Base-by-base conservation (phyloP, 2,113 vertebrate genomes). In the Tupaia chinensis region DNA sequence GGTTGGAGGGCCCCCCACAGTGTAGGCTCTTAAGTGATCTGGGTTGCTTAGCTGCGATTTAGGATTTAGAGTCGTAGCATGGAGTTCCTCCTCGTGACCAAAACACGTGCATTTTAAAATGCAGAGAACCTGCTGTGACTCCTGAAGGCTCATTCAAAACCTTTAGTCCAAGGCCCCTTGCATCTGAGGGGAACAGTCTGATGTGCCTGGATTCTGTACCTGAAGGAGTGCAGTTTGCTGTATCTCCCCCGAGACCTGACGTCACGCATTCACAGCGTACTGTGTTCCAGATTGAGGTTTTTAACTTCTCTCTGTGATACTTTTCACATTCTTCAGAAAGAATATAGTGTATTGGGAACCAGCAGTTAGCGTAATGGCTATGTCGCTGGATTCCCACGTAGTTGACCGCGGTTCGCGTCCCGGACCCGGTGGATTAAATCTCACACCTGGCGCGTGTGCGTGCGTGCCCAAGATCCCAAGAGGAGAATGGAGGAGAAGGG, bases 281-380 rank as follows among this genome's bases (percentile, higher is more conserved):
- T 23, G 1, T 17, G 4, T 61, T 77, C 60, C 86, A 78, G 53
- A n/a, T 58, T 87, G 34, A 83, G 8, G 29, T 77, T 80, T 89
- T 78, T 88, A 94, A 93, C 68, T 77, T 63, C 8, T 65, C 79
- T 70, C 87, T 74, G 2, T 85, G 14, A 1, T 34, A 9, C 7
- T 56, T 74, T n/a, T 25, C 76, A 94, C 20, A 34, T 68, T 63
- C 56, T 94, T 94, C 76, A 79, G 32, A 82, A 92, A 87, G 70
- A 84, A 27, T 78, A 32, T 72, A 72, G 23, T 77, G n/a, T 81
- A n/a, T 69, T n/a, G n/a, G n/a, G n/a, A n/a, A n/a, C n/a, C n/a
- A n/a, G n/a, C n/a, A n/a, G n/a, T n/a, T n/a, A n/a, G n/a, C n/a
- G n/a, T n/a, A n/a, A n/a, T n/a, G n/a, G n/a, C n/a, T n/a, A n/a